Evolutionary conservation across 2,888 invertebrate genomes (phyloP).

Genomic region (Drosophila affinis): DNA sequence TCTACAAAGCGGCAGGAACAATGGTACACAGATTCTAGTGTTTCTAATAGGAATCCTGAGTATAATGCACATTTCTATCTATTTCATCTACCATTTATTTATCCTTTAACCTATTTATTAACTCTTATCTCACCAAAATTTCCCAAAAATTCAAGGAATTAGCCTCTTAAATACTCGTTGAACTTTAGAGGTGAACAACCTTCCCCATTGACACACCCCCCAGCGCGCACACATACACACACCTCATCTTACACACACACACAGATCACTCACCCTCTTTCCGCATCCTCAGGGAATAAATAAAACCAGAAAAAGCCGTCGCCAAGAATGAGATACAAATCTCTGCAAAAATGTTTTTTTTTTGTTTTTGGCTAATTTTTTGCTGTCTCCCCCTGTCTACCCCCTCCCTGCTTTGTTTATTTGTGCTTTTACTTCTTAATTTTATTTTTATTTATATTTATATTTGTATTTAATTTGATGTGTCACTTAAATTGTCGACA

Average conservation of each 20-base stretch:
- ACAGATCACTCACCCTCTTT: neutral
- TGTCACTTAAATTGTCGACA: conserved; percentile 68
- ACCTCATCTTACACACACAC: neutral
- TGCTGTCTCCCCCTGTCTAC: conserved; percentile 26
- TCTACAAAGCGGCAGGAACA: no score
- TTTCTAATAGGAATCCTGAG: no score
- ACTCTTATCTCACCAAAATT: neutral
- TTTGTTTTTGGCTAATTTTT: conserved; percentile 60
- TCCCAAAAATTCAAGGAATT: neutral
- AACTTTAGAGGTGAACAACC: conserved; percentile 26
- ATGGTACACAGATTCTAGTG: no score
- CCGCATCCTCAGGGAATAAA: neutral
- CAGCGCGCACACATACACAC: neutral
- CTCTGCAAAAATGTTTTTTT: conserved; percentile 7
- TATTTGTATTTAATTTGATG: conserved; percentile 74
- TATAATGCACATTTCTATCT: no score
- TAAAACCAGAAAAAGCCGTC: neutral
- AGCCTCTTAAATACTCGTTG: neutral
- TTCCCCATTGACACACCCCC: conserved; percentile 17
- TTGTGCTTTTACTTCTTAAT: conserved; percentile 15
- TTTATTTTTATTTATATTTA: conserved; percentile 46
- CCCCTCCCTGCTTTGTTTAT: neutral
- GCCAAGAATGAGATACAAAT: conserved; percentile 1
- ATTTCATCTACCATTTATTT: no score
- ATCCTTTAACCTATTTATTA: no score